Percentiles rank a stretch among this genome's conserved stretches.
These are phyloP conservation scores for Dasysyrphus tricinctus DNA, from an alignment of 2,888 invertebrate species.

Conservation along the genomic window DNA sequence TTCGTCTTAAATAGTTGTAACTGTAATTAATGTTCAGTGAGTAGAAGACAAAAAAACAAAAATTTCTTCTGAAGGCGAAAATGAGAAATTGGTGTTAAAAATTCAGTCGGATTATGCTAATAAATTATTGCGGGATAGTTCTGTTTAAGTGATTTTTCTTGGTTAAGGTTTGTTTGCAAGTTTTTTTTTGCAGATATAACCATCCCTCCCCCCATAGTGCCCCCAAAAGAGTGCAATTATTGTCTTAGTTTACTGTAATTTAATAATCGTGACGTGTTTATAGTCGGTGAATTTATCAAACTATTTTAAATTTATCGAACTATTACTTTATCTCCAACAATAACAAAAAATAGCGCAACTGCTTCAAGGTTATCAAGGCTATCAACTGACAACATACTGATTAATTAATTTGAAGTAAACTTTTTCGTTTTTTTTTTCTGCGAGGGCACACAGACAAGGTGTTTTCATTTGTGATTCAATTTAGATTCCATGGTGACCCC, in stretches of 20 bases:
- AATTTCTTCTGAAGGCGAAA: too few relatives aligned
- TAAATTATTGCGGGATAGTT: too few relatives aligned
- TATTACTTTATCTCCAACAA: neutral
- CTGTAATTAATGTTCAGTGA: too few relatives aligned
- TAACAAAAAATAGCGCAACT: constrained; percentile 6
- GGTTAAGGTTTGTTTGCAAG: too few relatives aligned
- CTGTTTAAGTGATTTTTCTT: too few relatives aligned
- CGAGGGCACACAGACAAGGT: constrained; percentile 34
- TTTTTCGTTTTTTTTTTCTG: constrained; percentile 20
- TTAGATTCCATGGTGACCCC: constrained; percentile 41
- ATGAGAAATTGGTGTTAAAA: too few relatives aligned
- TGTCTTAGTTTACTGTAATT: neutral
- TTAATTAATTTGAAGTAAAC: constrained; percentile 37
- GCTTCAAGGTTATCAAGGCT: constrained; percentile 46
- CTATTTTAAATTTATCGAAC: neutral
- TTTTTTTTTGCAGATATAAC: too few relatives aligned
- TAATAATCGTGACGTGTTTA: constrained; percentile 15
- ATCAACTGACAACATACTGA: constrained; percentile 19
- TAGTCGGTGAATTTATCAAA: constrained; percentile 9
- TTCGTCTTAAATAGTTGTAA: too few relatives aligned
- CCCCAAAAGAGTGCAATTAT: constrained; percentile 8
- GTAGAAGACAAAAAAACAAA: too few relatives aligned
- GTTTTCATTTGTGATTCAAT: constrained; percentile 37
- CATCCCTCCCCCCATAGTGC: neutral
- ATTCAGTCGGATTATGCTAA: too few relatives aligned